These are phyloP conservation scores for Hoplias malabaricus DNA, from an alignment of 2,113 vertebrate species.

Conservation along the genomic window DNA sequence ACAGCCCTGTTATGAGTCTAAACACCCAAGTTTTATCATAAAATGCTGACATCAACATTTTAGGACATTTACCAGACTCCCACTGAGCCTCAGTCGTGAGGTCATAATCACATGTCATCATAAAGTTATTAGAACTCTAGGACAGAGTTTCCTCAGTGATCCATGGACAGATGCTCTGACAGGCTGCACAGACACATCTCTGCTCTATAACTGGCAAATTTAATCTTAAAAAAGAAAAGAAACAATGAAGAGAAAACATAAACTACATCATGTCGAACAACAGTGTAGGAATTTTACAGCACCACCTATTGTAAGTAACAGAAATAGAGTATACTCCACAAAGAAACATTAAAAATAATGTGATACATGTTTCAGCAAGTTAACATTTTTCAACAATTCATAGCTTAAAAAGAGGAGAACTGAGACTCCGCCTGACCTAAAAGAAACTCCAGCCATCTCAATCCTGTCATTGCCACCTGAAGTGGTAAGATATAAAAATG, in stretches of 20 bases:
- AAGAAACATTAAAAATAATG: neutral
- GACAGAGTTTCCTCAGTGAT: neutral
- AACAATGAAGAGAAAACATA: neutral
- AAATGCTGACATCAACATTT: too few relatives aligned
- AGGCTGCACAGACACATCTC: neutral
- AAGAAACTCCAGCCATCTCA: too few relatives aligned
- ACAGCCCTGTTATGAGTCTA: too few relatives aligned
- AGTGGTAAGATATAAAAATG: conserved; percentile 6
- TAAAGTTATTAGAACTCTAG: too few relatives aligned
- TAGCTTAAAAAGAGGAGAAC: conserved; percentile 1
- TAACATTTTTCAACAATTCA: neutral
- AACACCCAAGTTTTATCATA: too few relatives aligned
- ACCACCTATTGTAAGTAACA: conserved; percentile 19
- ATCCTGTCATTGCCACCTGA: conserved; percentile 21
- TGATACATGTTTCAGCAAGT: neutral
- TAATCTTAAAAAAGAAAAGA: neutral
- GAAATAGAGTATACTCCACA: neutral
- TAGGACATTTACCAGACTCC: too few relatives aligned
- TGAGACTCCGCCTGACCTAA: too few relatives aligned
- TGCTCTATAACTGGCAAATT: neutral
- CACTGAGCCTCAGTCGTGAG: too few relatives aligned
- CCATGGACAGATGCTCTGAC: neutral
- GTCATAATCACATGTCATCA: neutral
- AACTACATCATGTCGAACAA: neutral
- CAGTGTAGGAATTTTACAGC: neutral